These are phyloP conservation scores for Erythrocercus mccallii DNA, from an alignment of 2,113 vertebrate genomes.

Conservation along the genomic window DNA sequence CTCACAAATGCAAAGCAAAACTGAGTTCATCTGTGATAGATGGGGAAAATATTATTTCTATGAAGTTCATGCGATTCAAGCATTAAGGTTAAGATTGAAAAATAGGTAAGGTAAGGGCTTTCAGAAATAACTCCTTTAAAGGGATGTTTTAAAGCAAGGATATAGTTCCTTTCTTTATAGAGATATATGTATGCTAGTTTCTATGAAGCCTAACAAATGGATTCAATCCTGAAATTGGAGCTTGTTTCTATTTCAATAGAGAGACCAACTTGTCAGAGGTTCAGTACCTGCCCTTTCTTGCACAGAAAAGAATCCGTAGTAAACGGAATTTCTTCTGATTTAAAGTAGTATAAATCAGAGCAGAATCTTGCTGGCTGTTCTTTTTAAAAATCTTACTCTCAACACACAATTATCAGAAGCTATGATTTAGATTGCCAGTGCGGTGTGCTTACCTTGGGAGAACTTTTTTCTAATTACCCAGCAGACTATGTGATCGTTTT, in stretches of 20 bases:
- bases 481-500: rapidly evolving
- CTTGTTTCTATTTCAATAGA: neutral
- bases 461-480: neutral
- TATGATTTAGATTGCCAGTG: neutral
- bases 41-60: neutral
- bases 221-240: neutral
- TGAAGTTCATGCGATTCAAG: neutral
- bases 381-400: neutral
- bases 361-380: neutral
- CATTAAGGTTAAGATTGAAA: neutral
- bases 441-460: neutral
- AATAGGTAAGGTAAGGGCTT: neutral
- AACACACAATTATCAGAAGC: neutral
- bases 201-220: neutral
- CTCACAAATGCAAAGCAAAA: neutral
- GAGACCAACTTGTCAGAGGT: neutral
- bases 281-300: neutral
- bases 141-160: neutral
- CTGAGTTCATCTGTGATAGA: neutral
- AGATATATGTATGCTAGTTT: neutral
- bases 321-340: neutral
- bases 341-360: neutral
- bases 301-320: neutral
- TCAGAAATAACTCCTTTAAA: neutral
- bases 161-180: neutral